These are phyloP conservation scores for Urocolius indicus DNA, from an alignment of 2,113 vertebrate genomes.

Conservation along the genomic window DNA sequence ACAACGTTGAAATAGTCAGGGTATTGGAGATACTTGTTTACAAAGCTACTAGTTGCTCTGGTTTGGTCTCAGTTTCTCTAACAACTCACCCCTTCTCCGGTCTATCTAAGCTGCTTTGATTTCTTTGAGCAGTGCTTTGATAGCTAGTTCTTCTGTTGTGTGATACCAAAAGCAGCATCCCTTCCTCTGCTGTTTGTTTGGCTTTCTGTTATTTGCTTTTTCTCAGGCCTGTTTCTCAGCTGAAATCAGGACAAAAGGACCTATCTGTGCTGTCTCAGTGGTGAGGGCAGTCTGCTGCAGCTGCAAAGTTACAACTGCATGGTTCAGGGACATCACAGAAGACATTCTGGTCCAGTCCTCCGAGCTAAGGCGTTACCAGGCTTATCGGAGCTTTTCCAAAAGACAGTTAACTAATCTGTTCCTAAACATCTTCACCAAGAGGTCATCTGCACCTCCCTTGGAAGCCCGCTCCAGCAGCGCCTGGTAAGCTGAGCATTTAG, in stretches of 20 bases:
- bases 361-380: background rate
- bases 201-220: background rate
- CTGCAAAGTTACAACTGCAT: fast-evolving
- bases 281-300: background rate
- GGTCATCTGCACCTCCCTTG: background rate
- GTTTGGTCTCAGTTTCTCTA: background rate
- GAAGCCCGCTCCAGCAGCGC: background rate
- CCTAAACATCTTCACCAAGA: background rate
- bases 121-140: background rate
- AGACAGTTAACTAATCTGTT: fast-evolving
- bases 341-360: background rate
- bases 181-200: background rate
- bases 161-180: background rate
- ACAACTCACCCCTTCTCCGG: background rate
- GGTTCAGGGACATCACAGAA: background rate
- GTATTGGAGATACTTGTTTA: background rate
- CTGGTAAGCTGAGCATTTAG: background rate
- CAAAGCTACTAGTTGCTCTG: background rate
- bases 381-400: background rate
- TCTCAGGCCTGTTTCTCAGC: no score
- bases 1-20: background rate
- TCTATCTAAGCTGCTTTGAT: background rate
- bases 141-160: background rate
- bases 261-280: fast-evolving
- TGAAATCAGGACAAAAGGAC: background rate